phyloP scores from a whole-genome alignment of 1,140 invertebrate species.

The Bathynomus jamesi region DNA sequence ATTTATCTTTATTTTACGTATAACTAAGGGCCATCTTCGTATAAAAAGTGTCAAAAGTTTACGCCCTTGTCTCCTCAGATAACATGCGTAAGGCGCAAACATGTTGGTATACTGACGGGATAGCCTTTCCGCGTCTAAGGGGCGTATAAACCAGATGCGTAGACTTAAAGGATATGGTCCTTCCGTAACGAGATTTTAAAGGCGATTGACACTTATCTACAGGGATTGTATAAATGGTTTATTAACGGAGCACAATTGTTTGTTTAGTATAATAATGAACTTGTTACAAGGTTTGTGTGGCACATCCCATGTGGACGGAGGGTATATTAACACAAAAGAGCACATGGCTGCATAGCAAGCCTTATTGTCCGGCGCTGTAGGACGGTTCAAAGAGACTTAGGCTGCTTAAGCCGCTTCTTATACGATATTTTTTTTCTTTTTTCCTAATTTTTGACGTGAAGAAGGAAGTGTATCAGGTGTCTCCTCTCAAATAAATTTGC shows the following conservation, averaged over 20 bases:
- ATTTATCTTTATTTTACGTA: slow-evolving; percentile 12
- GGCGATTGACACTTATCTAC: background rate
- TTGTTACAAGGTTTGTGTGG: slow-evolving; percentile 20
- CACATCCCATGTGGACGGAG: slow-evolving; percentile 7
- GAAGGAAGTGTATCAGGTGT: background rate
- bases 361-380: background rate
- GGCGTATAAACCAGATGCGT: background rate
- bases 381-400: background rate
- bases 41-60: slow-evolving; percentile 24
- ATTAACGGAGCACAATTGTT: slow-evolving; percentile 20
- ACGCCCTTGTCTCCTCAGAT: slow-evolving; percentile 24
- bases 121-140: slow-evolving; percentile 16
- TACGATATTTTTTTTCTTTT: too few species aligned
- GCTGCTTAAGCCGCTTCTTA: background rate
- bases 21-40: slow-evolving; percentile 19
- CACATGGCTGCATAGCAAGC: background rate
- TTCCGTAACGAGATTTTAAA: background rate
- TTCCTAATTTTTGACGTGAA: background rate
- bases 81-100: slow-evolving; percentile 33
- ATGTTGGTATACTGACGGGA: slow-evolving; percentile 31
- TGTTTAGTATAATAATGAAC: slow-evolving; percentile 36
- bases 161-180: slow-evolving; percentile 8
- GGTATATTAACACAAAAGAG: background rate
- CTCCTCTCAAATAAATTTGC: background rate
- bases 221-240: slow-evolving; percentile 4